Conservation (phyloP, 2,113 vertebrate species). For the Bombycilla garrulus region DNA sequence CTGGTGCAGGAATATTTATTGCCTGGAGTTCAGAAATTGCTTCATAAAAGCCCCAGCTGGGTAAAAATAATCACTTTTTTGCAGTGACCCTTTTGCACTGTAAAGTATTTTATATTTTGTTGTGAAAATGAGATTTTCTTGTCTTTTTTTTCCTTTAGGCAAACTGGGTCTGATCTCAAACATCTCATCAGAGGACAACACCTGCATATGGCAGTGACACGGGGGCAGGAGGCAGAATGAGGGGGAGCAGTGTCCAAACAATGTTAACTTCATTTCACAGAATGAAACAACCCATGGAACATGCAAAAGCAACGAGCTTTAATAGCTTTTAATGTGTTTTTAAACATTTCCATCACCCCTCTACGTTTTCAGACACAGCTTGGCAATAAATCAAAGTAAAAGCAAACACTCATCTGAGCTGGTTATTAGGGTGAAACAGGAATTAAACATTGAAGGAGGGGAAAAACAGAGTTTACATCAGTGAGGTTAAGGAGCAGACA, state of each 20-base stretch:
- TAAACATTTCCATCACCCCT: conserved; percentile 33
- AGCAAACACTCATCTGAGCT: neutral
- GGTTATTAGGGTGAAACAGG: conserved; percentile 30
- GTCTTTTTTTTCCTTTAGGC: neutral
- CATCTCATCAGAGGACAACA: neutral
- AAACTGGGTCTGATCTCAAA: neutral
- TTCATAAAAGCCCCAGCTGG: neutral
- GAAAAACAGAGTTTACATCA: neutral
- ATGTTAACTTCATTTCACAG: neutral
- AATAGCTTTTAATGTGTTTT: conserved; percentile 15
- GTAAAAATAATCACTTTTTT: neutral
- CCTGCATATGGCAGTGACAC: neutral
- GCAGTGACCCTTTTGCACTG: neutral
- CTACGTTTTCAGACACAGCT: neutral
- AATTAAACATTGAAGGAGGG: conserved; percentile 28
- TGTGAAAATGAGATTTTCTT: accelerated
- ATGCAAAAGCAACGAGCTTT: conserved; percentile 24
- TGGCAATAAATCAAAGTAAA: conserved; percentile 53
- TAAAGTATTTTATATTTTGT: neutral
- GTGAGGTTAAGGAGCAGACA: conserved; percentile 44
- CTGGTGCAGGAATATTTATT: neutral
- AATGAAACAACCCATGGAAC: neutral
- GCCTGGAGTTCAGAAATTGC: neutral
- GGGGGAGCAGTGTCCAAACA: neutral
- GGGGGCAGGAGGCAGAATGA: neutral